These are phyloP conservation scores for Oxycera nigricornis DNA, from an alignment of 2,888 invertebrate species.

Conservation along the genomic window DNA sequence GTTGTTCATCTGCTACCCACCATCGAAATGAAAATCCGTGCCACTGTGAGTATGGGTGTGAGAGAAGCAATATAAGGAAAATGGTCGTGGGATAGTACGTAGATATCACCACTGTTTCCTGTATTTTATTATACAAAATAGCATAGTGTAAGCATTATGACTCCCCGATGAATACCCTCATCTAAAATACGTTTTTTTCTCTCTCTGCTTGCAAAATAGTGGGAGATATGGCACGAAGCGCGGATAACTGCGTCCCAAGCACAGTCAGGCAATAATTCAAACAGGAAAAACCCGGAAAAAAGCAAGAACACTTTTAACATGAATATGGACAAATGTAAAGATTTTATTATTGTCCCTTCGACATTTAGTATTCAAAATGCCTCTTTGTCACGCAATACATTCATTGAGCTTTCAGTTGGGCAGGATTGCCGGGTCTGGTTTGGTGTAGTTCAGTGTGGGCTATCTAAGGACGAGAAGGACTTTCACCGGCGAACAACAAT, in stretches of 20 bases:
- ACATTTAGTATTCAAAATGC: constrained; percentile 31
- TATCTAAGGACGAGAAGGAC: neutral
- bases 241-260: constrained; percentile 1
- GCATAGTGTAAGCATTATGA: constrained; percentile 36
- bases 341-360: constrained; percentile 37
- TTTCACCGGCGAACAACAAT: neutral
- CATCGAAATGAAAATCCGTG: too few relatives aligned
- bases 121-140: constrained; percentile 33
- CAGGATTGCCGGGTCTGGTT: neutral
- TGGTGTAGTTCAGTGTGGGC: neutral
- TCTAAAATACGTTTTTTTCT: constrained; percentile 16
- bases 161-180: constrained; percentile 16
- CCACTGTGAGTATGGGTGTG: too few relatives aligned
- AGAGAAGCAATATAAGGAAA: neutral
- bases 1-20: neutral
- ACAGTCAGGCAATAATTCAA: constrained; percentile 17
- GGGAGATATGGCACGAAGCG: neutral
- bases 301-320: constrained; percentile 16
- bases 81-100: neutral
- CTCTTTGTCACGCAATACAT: constrained; percentile 27
- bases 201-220: neutral
- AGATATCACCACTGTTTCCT: constrained; percentile 12
- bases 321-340: constrained; percentile 38
- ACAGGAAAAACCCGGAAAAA: neutral
- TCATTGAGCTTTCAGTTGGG: neutral